phyloP scores from a whole-genome alignment of 2,113 vertebrate genomes.

The Podocnemis expansa region DNA sequence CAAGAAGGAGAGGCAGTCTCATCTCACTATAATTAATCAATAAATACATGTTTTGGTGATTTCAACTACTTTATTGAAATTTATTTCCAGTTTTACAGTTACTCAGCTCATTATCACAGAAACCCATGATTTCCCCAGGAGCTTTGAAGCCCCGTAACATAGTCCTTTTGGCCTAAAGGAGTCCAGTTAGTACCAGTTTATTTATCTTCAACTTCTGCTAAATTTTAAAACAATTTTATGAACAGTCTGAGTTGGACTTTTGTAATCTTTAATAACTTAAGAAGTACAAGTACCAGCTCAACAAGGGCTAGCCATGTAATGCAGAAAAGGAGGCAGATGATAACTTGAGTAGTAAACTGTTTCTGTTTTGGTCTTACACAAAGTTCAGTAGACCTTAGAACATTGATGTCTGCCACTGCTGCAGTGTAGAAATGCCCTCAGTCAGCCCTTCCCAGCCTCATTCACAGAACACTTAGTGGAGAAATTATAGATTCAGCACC shows the following conservation, averaged over 20 bases:
- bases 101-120: background rate
- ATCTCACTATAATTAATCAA: background rate
- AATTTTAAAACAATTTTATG: background rate
- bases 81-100: background rate
- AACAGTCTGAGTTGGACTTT: background rate
- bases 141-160: background rate
- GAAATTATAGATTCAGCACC: background rate
- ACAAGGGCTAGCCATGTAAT: background rate
- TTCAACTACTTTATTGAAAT: background rate
- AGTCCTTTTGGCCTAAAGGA: background rate
- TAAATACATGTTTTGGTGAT: background rate
- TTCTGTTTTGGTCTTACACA: constrained; percentile 12
- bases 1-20: background rate
- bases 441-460: background rate
- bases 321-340: background rate
- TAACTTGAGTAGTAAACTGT: fast-evolving
- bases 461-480: background rate
- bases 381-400: background rate
- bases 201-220: background rate
- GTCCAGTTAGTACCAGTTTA: background rate
- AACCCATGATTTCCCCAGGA: background rate
- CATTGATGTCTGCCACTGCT: background rate
- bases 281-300: background rate
- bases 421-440: too few relatives aligned
- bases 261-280: too few relatives aligned